These are phyloP conservation scores for Platycnemis pennipes DNA, from an alignment of 2,888 invertebrate genomes.

Conservation along the genomic window DNA sequence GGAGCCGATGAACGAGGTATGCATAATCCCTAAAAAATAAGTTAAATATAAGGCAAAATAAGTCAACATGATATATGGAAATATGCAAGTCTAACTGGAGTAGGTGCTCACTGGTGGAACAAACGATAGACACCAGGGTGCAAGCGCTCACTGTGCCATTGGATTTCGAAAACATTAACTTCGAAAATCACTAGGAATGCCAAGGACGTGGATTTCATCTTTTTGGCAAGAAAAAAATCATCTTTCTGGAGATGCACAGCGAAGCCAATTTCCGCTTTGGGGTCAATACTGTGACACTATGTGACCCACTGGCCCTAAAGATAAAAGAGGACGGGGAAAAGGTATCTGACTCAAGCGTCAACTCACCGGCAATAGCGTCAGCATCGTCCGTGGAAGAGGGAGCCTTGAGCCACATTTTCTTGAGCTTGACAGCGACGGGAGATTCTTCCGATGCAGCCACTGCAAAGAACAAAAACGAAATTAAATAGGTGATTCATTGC, in stretches of 20 bases:
- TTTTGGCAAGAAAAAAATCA: background rate
- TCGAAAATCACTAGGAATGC: background rate
- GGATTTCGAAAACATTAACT: background rate
- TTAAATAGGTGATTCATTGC: too few relatives aligned
- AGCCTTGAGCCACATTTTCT: slow-evolving; percentile 87
- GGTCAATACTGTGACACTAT: background rate
- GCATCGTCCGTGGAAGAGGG: slow-evolving; percentile 85
- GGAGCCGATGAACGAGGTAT: too few relatives aligned
- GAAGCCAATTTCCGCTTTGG: background rate
- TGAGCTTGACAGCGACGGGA: slow-evolving; percentile 86
- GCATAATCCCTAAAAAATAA: too few relatives aligned
- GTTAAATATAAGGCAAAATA: too few relatives aligned
- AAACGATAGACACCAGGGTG: background rate
- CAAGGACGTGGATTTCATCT: background rate
- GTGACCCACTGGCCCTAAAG: background rate
- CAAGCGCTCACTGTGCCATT: background rate
- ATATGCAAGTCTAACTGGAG: too few relatives aligned
- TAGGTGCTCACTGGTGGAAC: too few relatives aligned
- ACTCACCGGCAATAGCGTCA: slow-evolving; percentile 83
- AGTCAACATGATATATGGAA: too few relatives aligned
- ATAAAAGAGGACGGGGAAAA: background rate
- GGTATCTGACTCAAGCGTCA: slow-evolving; percentile 75
- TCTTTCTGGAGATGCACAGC: background rate
- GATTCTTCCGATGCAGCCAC: slow-evolving; percentile 85
- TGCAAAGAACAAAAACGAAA: slow-evolving; percentile 77